phyloP scores from a whole-genome alignment of 2,113 vertebrate species.

The Dicerorhinus sumatrensis region DNA sequence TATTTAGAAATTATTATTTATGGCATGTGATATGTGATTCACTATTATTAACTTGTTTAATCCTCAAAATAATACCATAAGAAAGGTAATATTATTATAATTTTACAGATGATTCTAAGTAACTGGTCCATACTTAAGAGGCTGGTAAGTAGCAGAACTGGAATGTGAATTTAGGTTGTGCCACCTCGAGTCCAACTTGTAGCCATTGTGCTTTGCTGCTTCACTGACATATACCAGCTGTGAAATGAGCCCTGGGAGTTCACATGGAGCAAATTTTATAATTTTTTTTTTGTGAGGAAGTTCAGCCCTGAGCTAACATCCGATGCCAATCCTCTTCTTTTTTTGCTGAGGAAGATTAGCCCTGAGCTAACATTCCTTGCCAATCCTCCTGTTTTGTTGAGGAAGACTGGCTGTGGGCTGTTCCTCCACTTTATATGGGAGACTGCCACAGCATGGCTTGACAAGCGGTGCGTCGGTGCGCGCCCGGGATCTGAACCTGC shows the following conservation, averaged over 20 bases:
- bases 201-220: not conserved
- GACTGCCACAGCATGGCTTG: no score
- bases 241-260: not conserved
- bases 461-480: no score
- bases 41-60: not conserved
- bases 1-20: constrained; percentile 15
- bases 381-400: no score
- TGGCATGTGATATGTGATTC: not conserved
- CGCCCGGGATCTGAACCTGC: no score
- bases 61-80: not conserved
- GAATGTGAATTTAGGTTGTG: not conserved
- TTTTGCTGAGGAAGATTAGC: no score
- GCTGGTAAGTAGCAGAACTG: not conserved
- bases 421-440: no score
- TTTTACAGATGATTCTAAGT: not conserved
- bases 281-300: no score
- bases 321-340: no score
- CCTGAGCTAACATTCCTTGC: no score
- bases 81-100: not conserved
- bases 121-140: not conserved
- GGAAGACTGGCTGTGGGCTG: no score
- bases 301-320: no score
- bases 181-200: not conserved
- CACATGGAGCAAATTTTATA: not conserved
- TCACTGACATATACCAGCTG: not conserved